Conservation (phyloP, 2,888 invertebrate species). For the Limnephilus lunatus region DNA sequence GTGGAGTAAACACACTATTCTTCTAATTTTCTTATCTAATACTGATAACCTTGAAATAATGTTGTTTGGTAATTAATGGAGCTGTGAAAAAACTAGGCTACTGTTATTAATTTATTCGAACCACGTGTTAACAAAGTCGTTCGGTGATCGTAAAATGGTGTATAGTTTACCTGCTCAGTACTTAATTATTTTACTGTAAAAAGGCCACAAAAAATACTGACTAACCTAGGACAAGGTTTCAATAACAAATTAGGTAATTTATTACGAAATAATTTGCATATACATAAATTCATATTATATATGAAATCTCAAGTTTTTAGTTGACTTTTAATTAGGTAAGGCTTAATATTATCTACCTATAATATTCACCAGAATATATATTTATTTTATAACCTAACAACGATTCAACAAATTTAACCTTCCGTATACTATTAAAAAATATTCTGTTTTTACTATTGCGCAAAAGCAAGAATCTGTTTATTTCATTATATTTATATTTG, state of each 20-base stretch:
- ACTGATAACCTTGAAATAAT: not conserved
- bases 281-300: not conserved
- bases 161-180: not conserved
- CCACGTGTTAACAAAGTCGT: not conserved
- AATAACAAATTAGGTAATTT: not conserved
- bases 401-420: no score
- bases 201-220: not conserved
- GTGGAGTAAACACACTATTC: not conserved
- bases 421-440: no score
- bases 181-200: not conserved
- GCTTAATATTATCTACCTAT: no score
- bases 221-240: not conserved
- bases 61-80: not conserved
- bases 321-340: no score
- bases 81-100: not conserved
- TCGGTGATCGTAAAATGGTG: not conserved
- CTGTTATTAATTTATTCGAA: not conserved
- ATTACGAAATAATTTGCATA: not conserved
- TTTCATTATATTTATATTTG: no score
- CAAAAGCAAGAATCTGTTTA: no score
- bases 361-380: no score
- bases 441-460: no score
- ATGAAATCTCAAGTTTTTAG: no score
- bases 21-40: not conserved
- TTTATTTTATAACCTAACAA: no score